Base-by-base conservation (phyloP, 2,797 vertebrate genomes). In the Lagodon rhomboides region DNA sequence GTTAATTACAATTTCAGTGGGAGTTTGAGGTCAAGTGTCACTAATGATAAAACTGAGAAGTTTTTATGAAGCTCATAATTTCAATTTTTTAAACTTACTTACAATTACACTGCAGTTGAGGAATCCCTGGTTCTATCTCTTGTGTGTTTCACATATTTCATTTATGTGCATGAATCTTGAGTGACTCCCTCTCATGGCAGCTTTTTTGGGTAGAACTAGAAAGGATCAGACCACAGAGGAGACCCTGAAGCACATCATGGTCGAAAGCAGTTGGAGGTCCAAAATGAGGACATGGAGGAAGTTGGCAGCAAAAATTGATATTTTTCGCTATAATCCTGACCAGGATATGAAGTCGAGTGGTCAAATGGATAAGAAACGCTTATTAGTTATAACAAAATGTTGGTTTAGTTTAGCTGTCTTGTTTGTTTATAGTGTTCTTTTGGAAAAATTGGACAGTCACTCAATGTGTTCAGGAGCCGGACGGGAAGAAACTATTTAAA, bases 1-100 rank as follows among this genome's bases (percentile, higher is more conserved):
- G 43, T 41, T 79, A 38, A 81, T 77, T 47, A 38, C 44, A 44
- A n/a, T 73, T 74, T 62, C 16, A 63, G 3, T 18, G 23, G 2
- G 7, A 47, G n/a, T 20, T n/a, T 60, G 3, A 73, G 27, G 16
- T 30, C 20, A 43, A 75, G 61, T 60, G 27, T 58, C 59, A 43
- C 1, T 6, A 41, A 47, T 58, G n/a, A 73, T 70, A 20, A 20
- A 60, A 47, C 68, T 23, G n/a, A 23, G 6, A 50, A 3, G 13
- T 51, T 59, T 76, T 17, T 4, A 54, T 1, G 25, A 43, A 22
- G 12, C 20, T 43, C 50, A 30, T 3, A 34, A 43, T 54, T 44
- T 49, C 27, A n/a, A 1, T n/a, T n/a, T 49, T 25, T 18, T 2
- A 4, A 64, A 70, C 13, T 10, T 49, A 63, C 16, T 43, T 64